These are phyloP conservation scores for Agapornis roseicollis DNA, from an alignment of 2,113 vertebrate species.

Conservation along the genomic window DNA sequence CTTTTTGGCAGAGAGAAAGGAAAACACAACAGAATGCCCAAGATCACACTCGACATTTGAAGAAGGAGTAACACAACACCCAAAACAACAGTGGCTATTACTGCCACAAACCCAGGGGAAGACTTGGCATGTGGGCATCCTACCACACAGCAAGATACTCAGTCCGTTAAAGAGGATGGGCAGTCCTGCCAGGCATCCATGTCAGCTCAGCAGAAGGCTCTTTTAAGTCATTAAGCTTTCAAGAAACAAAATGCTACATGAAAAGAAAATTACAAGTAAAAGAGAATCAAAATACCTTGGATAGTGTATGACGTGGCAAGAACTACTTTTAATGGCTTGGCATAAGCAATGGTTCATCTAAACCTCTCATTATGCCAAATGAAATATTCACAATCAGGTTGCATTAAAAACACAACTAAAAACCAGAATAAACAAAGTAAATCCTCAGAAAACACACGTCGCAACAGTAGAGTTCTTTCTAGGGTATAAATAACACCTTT, in stretches of 20 bases:
- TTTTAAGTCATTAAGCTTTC: neutral
- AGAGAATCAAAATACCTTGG: neutral
- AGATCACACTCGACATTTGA: neutral
- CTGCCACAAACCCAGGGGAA: neutral
- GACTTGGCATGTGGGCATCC: rapidly evolving
- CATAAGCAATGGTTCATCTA: neutral
- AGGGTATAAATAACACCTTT: neutral
- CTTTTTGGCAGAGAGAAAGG: constrained; percentile 3
- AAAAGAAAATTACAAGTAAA: neutral
- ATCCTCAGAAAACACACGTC: neutral
- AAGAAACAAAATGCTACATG: neutral
- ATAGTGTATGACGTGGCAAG: neutral
- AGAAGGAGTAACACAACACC: neutral
- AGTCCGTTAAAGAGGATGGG: neutral
- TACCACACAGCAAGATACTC: neutral
- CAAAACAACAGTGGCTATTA: rapidly evolving
- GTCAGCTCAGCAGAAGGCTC: neutral
- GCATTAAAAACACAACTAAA: neutral
- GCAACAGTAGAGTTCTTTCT: neutral
- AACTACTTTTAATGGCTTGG: neutral
- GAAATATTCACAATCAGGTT: neutral
- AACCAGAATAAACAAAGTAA: neutral
- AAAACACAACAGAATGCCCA: neutral
- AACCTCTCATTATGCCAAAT: neutral
- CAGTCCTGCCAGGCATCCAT: neutral